Percentiles rank a stretch among this genome's conserved stretches.
phyloP scores from a whole-genome alignment of 2,113 vertebrate species.

The Psephotus haematonotus region DNA sequence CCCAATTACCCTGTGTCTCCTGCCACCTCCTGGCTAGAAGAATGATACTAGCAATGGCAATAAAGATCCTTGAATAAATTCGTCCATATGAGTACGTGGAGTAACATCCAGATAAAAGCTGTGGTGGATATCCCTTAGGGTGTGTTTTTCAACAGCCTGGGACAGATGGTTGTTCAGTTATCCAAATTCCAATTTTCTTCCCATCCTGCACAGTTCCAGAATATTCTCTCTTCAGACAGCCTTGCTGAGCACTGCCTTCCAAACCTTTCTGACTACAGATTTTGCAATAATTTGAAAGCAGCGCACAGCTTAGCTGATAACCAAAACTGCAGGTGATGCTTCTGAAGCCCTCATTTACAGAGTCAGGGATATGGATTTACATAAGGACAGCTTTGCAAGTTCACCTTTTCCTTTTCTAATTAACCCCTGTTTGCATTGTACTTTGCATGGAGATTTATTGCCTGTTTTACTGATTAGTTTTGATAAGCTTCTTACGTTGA shows the following conservation, averaged over 20 bases:
- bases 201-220: not conserved
- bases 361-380: not conserved
- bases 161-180: not conserved
- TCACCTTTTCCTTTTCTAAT: conserved; percentile 43
- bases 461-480: not conserved
- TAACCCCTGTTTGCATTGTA: conserved; percentile 3
- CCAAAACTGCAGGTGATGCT: not conserved
- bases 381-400: not conserved
- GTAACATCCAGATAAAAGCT: not conserved
- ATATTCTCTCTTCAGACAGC: not conserved
- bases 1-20: not conserved
- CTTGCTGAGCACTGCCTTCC: not conserved
- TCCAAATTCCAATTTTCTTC: not conserved
- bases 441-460: not conserved
- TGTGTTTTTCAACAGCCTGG: not conserved
- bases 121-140: not conserved
- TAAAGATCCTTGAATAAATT: not conserved
- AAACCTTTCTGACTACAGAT: not conserved
- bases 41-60: not conserved
- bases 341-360: not conserved
- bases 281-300: not conserved
- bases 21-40: not conserved
- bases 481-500: conserved; percentile 4
- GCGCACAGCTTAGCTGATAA: not conserved
- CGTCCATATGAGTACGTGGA: not conserved